Evolutionary conservation across 2,888 invertebrate genomes (phyloP), one percentile per base, ranked within the genome.

Genomic region (Aleiodes leptofemur): DNA sequence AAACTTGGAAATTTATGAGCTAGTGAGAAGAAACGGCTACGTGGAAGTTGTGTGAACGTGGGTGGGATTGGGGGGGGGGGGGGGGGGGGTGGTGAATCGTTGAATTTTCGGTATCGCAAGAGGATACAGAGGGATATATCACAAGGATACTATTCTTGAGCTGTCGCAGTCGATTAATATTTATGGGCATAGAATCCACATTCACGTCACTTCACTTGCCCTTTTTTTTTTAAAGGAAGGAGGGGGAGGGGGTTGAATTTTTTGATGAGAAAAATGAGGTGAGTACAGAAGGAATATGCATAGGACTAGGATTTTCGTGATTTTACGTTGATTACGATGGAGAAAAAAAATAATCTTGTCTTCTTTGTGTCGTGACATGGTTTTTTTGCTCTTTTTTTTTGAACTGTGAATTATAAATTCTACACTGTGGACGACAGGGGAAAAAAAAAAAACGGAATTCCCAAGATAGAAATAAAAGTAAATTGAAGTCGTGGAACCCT

Each of bases 1-100:
- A 85, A 86, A 86, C 85, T 85, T 86, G 82, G 73, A 82, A 83
- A 86, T 86, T 86, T 86, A 86, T 84, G 81, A 78, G 82, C 76
- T 69, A 69, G 77, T 80, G 83, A 57, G 51, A 57, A 34, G 43
- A 43, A 43, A 43, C 43, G 43, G 56, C 64, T 51, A 31, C 31
- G 51, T 51, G 68, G 31, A 68, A 51, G 48, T 68, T 50, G 68
- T 50, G 31, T 68, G 14, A 68, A 31, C 51, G 29, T 29, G 31
- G n/a, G 51, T 68, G 23, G 29, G 51, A 61, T 23, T 16, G 13
- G 31, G 51, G 29, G 29, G 7, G 1, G 11, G 7, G 7, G 31
- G 29, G 29, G n/a, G 9, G 59, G 13, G 11, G n/a, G 5, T 3
- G 59, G 34, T n/a, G n/a, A 38, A 7, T 51, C 29, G 50, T 68